These are phyloP conservation scores for Ctenochaetus hawaiiensis DNA, from an alignment of 2,797 vertebrate species.

Conservation along the genomic window DNA sequence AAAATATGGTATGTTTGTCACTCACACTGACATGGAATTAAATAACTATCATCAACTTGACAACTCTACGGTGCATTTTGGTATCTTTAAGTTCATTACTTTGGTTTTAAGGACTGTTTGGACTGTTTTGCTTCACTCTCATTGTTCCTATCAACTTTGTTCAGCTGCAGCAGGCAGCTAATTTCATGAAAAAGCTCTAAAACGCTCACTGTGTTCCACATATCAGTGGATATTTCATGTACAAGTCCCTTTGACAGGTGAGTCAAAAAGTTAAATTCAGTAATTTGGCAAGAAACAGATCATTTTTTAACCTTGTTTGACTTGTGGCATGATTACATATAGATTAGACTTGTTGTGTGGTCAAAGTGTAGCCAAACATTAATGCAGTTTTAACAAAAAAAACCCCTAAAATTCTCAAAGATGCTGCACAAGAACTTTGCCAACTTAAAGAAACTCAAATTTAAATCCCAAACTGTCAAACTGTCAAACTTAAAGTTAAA, in stretches of 20 bases:
- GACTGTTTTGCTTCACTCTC: neutral
- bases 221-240: too few species aligned
- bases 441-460: too few species aligned
- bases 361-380: too few species aligned
- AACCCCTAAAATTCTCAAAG: neutral
- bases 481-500: neutral
- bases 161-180: neutral
- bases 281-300: too few species aligned
- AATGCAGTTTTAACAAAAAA: too few species aligned
- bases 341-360: too few species aligned
- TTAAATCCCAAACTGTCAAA: neutral
- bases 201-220: neutral
- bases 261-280: too few species aligned
- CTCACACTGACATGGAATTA: too few species aligned
- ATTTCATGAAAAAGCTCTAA: neutral
- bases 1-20: neutral
- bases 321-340: too few species aligned
- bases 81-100: neutral
- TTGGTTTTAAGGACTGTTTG: too few species aligned
- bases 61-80: neutral
- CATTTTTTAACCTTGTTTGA: too few species aligned
- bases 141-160: neutral
- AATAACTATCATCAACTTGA: neutral
- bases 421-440: neutral
- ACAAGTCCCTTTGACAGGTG: too few species aligned